A percentile compares a stretch with the other conserved stretches of the same genome.
Evolutionary conservation across 2,888 invertebrate genomes (phyloP).

Genomic region (Lacanobia wlatinum): DNA sequence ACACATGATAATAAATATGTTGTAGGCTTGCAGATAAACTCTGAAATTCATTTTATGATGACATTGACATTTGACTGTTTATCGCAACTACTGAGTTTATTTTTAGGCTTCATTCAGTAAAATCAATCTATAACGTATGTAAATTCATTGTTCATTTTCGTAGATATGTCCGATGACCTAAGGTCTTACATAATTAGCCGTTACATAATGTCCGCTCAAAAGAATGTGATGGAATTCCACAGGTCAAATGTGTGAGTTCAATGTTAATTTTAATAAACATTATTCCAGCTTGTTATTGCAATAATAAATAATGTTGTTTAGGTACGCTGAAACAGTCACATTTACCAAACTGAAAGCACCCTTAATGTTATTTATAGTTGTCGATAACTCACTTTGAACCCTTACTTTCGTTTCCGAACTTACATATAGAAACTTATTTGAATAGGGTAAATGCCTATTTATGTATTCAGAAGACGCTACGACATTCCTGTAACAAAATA

Average conservation of each 20-base stretch:
- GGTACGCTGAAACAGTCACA: conserved; percentile 20
- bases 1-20: conserved; percentile 1
- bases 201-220: conserved; percentile 26
- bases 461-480: conserved; percentile 29
- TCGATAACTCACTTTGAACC: conserved; percentile 50
- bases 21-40: background rate
- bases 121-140: conserved; percentile 4
- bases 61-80: conserved; percentile 14
- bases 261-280: conserved; percentile 44
- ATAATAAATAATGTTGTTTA: conserved; percentile 19
- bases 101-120: background rate
- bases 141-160: background rate
- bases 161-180: conserved; percentile 27
- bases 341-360: conserved; percentile 33
- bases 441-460: conserved; percentile 39
- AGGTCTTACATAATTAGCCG: conserved; percentile 14
- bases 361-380: conserved; percentile 49
- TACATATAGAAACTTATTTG: conserved; percentile 42
- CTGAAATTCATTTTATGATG: background rate
- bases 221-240: conserved; percentile 16
- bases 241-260: conserved; percentile 37
- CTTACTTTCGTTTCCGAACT: conserved; percentile 43
- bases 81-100: background rate
- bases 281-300: conserved; percentile 14
- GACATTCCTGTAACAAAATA: conserved; percentile 46